Conservation (phyloP, 1,140 invertebrate species). For the Lasaia peninsularis region DNA sequence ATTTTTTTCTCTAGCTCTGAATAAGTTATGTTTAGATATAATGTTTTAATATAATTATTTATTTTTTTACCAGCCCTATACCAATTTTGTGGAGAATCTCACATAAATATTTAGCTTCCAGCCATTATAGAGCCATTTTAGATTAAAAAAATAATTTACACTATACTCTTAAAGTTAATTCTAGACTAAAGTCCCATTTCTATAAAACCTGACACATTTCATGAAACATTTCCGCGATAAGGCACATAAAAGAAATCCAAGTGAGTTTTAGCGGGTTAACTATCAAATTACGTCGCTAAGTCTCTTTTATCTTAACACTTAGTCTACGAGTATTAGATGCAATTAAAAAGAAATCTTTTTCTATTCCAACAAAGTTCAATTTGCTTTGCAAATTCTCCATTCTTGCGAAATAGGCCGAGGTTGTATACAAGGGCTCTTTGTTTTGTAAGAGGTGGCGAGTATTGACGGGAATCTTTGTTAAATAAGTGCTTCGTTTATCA, state of each 20-base stretch:
- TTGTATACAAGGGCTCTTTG: slow-evolving; percentile 23
- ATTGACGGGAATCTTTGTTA: slow-evolving; percentile 32
- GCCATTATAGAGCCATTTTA: too few species aligned
- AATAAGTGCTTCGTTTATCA: slow-evolving; percentile 30
- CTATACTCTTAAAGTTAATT: too few species aligned
- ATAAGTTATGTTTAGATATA: too few species aligned
- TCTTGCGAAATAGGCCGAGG: slow-evolving; percentile 30
- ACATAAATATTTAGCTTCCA: too few species aligned
- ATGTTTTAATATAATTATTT: too few species aligned
- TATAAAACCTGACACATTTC: not conserved
- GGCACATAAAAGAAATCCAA: not conserved
- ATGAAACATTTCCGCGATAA: not conserved
- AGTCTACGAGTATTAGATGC: not conserved
- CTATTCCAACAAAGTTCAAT: slow-evolving; percentile 19
- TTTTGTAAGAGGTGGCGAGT: slow-evolving; percentile 23
- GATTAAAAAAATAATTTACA: too few species aligned
- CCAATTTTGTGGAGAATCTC: too few species aligned
- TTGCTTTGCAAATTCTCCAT: slow-evolving; percentile 5
- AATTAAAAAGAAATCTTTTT: slow-evolving; percentile 10
- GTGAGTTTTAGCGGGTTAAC: not conserved
- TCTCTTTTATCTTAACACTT: slow-evolving; percentile 2
- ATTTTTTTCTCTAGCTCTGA: too few species aligned
- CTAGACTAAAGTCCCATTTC: not conserved
- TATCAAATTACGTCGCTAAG: slow-evolving; percentile 1
- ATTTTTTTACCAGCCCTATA: too few species aligned